These are phyloP conservation scores for Halcyon malimbica DNA, from an alignment of 2,113 vertebrate species.

Conservation along the genomic window DNA sequence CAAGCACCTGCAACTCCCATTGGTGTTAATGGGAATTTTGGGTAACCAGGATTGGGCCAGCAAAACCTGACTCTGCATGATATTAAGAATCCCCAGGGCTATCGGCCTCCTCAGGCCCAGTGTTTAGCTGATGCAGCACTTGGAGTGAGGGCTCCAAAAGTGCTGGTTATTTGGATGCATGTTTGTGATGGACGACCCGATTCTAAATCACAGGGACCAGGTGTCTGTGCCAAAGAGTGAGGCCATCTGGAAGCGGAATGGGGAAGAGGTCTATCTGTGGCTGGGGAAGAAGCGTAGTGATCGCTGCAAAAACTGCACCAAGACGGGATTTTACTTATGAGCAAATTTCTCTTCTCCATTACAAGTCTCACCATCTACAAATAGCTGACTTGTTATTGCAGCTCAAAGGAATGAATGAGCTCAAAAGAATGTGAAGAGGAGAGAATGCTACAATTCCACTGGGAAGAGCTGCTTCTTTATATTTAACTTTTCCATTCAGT, in stretches of 20 bases:
- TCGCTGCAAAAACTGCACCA: not conserved
- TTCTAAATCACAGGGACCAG: not conserved
- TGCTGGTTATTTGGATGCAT: not conserved
- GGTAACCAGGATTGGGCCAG: not conserved
- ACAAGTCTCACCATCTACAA: constrained; percentile 35
- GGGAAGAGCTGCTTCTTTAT: constrained; percentile 31
- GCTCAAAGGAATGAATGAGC: constrained; percentile 65
- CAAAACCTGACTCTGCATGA: not conserved
- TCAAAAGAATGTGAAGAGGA: constrained; percentile 48
- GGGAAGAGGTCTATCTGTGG: not conserved
- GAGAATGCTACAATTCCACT: constrained; percentile 33
- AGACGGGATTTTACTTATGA: not conserved
- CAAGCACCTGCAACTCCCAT: constrained; percentile 40
- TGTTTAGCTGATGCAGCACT: not conserved
- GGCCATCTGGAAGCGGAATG: not conserved
- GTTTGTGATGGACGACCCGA: not conserved
- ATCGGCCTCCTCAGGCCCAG: not conserved
- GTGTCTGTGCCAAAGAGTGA: not conserved
- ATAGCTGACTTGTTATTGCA: constrained; percentile 57
- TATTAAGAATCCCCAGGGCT: not conserved
- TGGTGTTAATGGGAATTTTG: constrained; percentile 26
- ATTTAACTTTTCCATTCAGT: not conserved
- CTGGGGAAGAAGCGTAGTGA: not conserved
- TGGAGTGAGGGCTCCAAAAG: not conserved
- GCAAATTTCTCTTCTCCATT: not conserved